Evolutionary conservation across 2,797 vertebrate species (phyloP), one percentile per base, ranked within the genome.

Genomic region (Hylomyscus alleni): DNA sequence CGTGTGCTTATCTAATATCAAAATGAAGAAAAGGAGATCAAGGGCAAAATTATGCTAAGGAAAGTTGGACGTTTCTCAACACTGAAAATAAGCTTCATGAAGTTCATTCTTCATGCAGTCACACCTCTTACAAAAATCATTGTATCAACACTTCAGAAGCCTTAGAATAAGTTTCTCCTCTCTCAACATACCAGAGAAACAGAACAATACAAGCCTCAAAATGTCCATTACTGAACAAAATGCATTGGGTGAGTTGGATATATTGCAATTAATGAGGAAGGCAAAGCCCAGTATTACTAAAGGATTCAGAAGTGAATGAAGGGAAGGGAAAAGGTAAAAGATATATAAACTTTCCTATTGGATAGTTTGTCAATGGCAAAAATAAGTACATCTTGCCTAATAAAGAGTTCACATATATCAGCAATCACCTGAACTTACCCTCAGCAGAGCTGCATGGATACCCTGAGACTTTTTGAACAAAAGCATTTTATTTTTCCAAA

Each of bases 401-500:
- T 54, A 40, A 22, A 22, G 72, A 89, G 26, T 62, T 73, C n/a
- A 20, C 15, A 20, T 26, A 67, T 47, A 44, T 90, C 58, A 47
- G 6, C 15, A 34, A 11, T 84, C 82, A 37, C 58, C 69, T 17
- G 56, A 80, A 54, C 34, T n/a, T 89, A 47, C 50, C 75, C 82
- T 44, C 6, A 92, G 80, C 2, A 58, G 26, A 94, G 73, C 14
- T 80, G 44, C 78, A 81, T 29, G 19, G 52, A 22, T 81, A 44
- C 76, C 44, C 78, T 34, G 15, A 72, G 60, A 9, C 58, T 89
- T 83, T 47, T 82, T 95, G 56, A 84, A 91, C 24, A 82, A 94
- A 90, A 93, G 6, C 7, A 52, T 65, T 95, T 90, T 85, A n/a
- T 94, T 95, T 89, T 89, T 47, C 90, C 34, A 26, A 89, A 77